Conservation (phyloP, 2,113 vertebrate species). For the Ciconia maguari region DNA sequence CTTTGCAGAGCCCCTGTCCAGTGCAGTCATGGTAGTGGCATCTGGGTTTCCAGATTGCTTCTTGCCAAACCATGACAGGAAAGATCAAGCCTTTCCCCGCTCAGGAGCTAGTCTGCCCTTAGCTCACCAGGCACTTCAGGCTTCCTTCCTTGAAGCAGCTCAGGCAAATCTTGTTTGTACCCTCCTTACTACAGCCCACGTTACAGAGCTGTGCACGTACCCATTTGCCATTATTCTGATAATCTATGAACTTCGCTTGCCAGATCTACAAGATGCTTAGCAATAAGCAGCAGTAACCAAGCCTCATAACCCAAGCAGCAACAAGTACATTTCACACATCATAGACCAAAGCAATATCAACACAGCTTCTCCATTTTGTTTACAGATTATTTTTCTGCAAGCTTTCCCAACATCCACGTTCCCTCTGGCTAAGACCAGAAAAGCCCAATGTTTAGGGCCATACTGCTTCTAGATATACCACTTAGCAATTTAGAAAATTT, state of each 20-base stretch:
- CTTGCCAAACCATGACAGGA: not conserved
- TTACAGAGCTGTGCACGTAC: not conserved
- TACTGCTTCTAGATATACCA: not conserved
- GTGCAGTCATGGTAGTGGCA: not conserved
- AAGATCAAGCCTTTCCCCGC: not conserved
- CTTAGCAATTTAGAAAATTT: not conserved
- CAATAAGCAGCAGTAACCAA: not conserved
- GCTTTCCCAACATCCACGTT: not conserved
- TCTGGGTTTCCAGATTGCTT: not conserved
- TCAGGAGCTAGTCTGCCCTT: not conserved
- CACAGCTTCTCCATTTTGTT: not conserved
- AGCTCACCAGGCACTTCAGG: not conserved
- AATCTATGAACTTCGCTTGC: not conserved
- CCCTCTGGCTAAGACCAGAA: not conserved
- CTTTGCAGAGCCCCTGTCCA: not conserved
- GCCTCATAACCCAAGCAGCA: not conserved
- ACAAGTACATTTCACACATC: not conserved
- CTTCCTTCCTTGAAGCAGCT: not conserved
- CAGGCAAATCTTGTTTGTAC: not conserved
- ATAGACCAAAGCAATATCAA: not conserved
- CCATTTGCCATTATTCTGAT: not conserved
- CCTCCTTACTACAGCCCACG: not conserved
- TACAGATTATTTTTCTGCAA: not conserved
- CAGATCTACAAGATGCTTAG: not conserved
- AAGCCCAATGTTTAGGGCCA: not conserved